phyloP scores from a whole-genome alignment of 1,140 invertebrate genomes.

The Telenomus remus region DNA sequence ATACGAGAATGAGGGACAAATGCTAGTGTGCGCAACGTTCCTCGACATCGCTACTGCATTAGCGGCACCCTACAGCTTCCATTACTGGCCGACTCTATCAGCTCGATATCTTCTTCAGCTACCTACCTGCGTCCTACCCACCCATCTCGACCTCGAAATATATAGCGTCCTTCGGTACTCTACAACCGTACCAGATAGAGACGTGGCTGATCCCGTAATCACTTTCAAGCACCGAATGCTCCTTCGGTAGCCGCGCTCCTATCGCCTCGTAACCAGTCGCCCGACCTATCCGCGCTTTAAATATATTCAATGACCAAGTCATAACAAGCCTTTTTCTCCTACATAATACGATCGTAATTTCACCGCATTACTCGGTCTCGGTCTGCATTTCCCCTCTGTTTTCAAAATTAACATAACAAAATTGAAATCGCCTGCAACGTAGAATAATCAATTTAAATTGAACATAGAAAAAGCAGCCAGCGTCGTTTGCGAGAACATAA shows the following conservation, averaged over 20 bases:
- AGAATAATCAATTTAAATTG: neutral
- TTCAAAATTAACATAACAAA: too few relatives aligned
- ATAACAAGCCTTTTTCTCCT: neutral
- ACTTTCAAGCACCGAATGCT: conserved; percentile 39
- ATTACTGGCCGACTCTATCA: conserved; percentile 65
- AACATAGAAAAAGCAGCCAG: too few relatives aligned
- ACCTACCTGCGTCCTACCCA: conserved; percentile 63
- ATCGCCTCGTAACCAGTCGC: conserved; percentile 22
- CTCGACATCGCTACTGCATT: conserved; percentile 74
- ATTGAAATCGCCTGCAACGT: too few relatives aligned
- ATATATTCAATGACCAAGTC: conserved; percentile 12
- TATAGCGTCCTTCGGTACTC: conserved; percentile 60
- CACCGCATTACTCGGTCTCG: too few relatives aligned
- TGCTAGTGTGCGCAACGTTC: conserved; percentile 57
- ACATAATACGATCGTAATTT: neutral
- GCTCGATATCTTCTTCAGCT: conserved; percentile 61
- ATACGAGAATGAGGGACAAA: conserved; percentile 55
- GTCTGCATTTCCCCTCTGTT: too few relatives aligned
- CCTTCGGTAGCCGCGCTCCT: conserved; percentile 28
- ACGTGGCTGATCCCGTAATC: conserved; percentile 69
- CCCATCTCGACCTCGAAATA: conserved; percentile 67
- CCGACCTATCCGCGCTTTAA: conserved; percentile 3
- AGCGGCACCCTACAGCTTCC: conserved; percentile 70
- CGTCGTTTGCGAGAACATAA: too few relatives aligned
- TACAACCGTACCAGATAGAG: conserved; percentile 70